phyloP scores from a whole-genome alignment of 2,888 invertebrate species.

The Andrena flavipes region DNA sequence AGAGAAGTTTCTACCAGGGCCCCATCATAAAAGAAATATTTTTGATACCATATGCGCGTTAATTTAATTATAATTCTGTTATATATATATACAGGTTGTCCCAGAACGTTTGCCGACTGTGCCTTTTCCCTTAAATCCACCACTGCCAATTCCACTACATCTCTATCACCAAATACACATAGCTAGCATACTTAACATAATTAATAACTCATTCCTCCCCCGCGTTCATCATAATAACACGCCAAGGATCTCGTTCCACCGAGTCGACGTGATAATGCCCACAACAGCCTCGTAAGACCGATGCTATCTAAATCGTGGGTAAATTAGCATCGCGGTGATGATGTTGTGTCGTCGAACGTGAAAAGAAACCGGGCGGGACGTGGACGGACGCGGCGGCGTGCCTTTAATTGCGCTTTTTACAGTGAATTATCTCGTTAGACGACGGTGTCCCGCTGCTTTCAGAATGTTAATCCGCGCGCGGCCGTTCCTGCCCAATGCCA shows the following conservation, averaged over 20 bases:
- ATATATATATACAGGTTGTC: too few species aligned
- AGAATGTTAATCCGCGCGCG: conserved; percentile 57
- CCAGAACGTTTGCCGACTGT: too few species aligned
- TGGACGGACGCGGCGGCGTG: conserved; percentile 32
- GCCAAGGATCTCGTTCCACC: not conserved
- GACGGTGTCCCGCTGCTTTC: conserved; percentile 59
- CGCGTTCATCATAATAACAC: not conserved
- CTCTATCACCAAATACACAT: too few species aligned
- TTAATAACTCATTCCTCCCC: not conserved
- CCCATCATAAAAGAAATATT: too few species aligned
- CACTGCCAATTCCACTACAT: too few species aligned
- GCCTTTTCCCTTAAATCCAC: too few species aligned
- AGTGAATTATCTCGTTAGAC: conserved; percentile 62
- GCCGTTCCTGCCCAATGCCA: conserved; percentile 17
- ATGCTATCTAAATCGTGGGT: conserved; percentile 11
- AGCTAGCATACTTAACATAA: too few species aligned
- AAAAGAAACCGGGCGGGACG: conserved; percentile 27
- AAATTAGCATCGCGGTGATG: conserved; percentile 49
- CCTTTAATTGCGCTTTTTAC: conserved; percentile 61
- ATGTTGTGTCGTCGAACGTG: conserved; percentile 16
- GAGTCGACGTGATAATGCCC: not conserved
- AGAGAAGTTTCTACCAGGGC: too few species aligned
- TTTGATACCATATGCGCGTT: too few species aligned
- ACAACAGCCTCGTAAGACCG: not conserved
- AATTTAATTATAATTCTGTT: too few species aligned